Evolutionary conservation across 2,888 invertebrate species (phyloP).

Genomic region (Clanis bilineata): DNA sequence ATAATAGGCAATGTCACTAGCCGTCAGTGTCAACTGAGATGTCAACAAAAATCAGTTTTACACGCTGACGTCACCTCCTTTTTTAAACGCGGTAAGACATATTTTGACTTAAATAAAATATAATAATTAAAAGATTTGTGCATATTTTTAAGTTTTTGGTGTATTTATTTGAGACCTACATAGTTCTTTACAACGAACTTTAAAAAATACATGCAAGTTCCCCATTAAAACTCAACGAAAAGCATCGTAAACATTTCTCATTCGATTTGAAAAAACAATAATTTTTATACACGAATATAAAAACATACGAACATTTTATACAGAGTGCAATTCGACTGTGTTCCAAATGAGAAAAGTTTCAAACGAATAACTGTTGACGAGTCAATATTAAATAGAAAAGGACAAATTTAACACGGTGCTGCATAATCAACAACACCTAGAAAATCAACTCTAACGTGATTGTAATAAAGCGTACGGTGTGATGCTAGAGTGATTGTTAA

Average conservation of each 20-base stretch:
- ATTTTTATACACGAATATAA: background rate
- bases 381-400: slow-evolving; percentile 77
- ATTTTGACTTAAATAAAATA: too few relatives aligned
- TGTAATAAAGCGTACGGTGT: background rate
- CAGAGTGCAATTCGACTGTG: slow-evolving; percentile 53
- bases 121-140: too few relatives aligned
- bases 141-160: too few relatives aligned
- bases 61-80: too few relatives aligned
- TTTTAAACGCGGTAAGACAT: too few relatives aligned
- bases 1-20: too few relatives aligned
- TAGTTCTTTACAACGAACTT: too few relatives aligned
- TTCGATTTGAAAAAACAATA: background rate
- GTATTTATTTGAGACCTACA: too few relatives aligned
- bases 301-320: slow-evolving; percentile 1
- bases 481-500: background rate
- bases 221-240: background rate
- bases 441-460: background rate
- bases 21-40: too few relatives aligned
- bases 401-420: slow-evolving; percentile 24
- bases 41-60: too few relatives aligned
- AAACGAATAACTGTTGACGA: slow-evolving; percentile 73
- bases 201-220: too few relatives aligned
- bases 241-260: background rate
- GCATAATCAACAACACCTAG: background rate
- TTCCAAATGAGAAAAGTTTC: slow-evolving; percentile 80